Conservation (phyloP, 2,888 invertebrate species). For the Anorthoa munda region DNA sequence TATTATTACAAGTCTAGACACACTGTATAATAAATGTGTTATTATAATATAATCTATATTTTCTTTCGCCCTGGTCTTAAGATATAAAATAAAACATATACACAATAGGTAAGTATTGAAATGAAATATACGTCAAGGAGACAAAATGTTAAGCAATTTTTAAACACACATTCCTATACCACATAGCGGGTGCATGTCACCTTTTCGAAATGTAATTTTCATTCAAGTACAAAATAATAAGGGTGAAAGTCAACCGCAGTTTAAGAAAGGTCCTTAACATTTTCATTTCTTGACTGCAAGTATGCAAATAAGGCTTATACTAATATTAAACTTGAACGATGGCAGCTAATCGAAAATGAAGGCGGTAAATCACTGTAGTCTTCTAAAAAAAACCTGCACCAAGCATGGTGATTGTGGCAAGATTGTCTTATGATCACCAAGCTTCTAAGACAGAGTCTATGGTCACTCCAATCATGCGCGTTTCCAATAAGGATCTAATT, state of each 20-base stretch:
- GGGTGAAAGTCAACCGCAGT: too few species aligned
- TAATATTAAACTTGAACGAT: too few species aligned
- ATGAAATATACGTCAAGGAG: not conserved
- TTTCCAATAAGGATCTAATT: not conserved
- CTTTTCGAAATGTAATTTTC: too few species aligned
- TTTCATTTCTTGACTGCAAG: too few species aligned
- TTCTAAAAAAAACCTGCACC: constrained; percentile 5
- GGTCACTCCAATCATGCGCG: not conserved
- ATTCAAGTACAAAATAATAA: too few species aligned
- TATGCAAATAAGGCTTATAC: too few species aligned
- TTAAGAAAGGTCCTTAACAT: too few species aligned
- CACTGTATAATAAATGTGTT: too few species aligned
- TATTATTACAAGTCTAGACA: too few species aligned
- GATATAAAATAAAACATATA: not conserved
- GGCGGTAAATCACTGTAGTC: not conserved
- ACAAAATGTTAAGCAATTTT: not conserved
- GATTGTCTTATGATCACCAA: not conserved
- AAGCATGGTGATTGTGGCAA: not conserved
- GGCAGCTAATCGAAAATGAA: not conserved
- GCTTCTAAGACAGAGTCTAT: not conserved
- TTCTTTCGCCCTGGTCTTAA: too few species aligned
- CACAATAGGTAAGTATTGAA: not conserved
- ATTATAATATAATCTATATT: too few species aligned
- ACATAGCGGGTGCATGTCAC: too few species aligned
- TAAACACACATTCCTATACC: not conserved